These are phyloP conservation scores for Tragulus kanchil DNA, from an alignment of 2,113 vertebrate genomes.

Conservation along the genomic window DNA sequence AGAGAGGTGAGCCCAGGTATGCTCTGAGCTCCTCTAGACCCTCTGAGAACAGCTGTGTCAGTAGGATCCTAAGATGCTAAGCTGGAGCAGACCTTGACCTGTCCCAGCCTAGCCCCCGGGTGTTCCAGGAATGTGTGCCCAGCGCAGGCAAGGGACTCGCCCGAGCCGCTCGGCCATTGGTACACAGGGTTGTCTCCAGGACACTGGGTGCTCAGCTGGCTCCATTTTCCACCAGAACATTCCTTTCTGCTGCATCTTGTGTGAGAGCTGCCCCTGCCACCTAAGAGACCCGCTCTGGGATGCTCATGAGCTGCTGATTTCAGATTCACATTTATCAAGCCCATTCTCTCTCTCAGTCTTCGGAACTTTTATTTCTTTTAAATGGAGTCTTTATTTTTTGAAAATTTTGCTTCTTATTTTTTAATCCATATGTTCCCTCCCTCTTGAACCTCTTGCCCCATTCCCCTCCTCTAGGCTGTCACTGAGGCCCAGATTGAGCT, in stretches of 20 bases:
- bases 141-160: neutral
- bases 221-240: neutral
- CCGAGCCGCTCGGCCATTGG: too few species aligned
- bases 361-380: neutral
- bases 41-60: neutral
- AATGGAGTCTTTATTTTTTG: too few species aligned
- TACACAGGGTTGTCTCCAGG: accelerated
- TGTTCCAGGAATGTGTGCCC: accelerated
- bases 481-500: neutral
- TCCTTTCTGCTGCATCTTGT: neutral
- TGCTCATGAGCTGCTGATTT: neutral
- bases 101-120: neutral
- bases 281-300: neutral
- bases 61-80: neutral
- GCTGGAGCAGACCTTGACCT: neutral
- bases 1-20: neutral
- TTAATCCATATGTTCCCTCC: neutral
- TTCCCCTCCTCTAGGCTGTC: neutral
- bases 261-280: neutral
- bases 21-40: neutral
- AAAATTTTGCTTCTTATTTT: neutral
- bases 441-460: neutral
- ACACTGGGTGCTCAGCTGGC: accelerated
- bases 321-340: neutral
- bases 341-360: neutral